phyloP scores from a whole-genome alignment of 2,113 vertebrate species.

The Colistium nudipinnis region DNA sequence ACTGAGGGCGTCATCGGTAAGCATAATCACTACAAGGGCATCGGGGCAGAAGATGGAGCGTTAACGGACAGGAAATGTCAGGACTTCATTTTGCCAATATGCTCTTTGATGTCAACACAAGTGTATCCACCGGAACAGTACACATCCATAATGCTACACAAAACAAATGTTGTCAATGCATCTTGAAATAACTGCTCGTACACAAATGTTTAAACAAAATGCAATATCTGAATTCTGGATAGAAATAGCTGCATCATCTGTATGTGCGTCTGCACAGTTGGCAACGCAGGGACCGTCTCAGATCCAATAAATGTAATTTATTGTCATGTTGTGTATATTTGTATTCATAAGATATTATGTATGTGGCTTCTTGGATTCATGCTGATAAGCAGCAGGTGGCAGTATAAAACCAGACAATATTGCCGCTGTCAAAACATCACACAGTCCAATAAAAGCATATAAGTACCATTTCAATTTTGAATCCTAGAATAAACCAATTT shows the following conservation, averaged over 20 bases:
- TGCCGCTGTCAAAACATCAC: neutral
- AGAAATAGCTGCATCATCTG: neutral
- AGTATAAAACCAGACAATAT: conserved; percentile 57
- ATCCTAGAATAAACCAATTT: too few relatives aligned
- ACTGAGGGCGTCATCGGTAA: neutral
- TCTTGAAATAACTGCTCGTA: neutral
- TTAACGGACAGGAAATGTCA: conserved; percentile 49
- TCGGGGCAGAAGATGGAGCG: conserved; percentile 47
- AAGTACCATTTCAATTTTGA: too few relatives aligned
- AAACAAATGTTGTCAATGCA: neutral
- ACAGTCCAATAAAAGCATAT: neutral
- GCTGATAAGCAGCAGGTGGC: conserved; percentile 65
- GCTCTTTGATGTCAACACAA: neutral
- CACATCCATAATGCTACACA: neutral
- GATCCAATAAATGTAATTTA: neutral
- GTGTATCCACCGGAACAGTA: neutral
- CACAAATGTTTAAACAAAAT: neutral
- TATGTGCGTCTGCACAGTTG: neutral
- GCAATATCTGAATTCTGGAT: neutral
- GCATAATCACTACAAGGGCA: conserved; percentile 53
- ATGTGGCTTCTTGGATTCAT: conserved; percentile 2
- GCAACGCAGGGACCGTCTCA: neutral
- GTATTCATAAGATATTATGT: neutral
- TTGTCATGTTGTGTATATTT: neutral
- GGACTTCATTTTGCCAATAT: conserved; percentile 8